Percentiles rank a stretch among this genome's conserved stretches.
Evolutionary conservation across 2,797 vertebrate species (phyloP).

Genomic region (Vipera ursinii): DNA sequence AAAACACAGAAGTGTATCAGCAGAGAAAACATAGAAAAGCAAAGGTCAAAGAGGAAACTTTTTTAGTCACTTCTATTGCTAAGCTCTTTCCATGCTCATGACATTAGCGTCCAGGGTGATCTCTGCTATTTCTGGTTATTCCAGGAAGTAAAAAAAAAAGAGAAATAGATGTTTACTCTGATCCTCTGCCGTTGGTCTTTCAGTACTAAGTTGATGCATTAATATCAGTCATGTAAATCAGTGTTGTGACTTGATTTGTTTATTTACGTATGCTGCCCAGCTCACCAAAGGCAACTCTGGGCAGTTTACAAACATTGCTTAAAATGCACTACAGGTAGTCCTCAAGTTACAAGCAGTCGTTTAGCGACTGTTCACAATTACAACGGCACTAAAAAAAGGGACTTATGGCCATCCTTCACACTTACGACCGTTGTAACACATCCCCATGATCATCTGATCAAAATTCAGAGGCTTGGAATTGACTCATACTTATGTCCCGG

Average conservation of each 20-base stretch:
- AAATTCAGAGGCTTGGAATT: neutral
- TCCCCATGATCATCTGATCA: neutral
- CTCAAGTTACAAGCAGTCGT: too few species aligned
- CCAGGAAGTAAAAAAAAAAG: neutral
- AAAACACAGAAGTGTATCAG: neutral
- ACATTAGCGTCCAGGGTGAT: neutral
- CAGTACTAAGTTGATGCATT: neutral
- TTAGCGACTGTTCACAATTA: neutral
- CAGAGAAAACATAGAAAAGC: neutral
- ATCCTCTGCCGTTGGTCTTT: neutral
- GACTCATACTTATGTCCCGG: neutral
- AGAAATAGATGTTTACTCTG: neutral
- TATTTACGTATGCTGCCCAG: neutral
- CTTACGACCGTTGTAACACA: neutral
- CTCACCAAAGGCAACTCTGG: neutral
- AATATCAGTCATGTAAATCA: neutral
- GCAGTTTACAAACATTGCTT: neutral
- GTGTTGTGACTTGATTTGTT: neutral
- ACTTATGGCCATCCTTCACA: neutral
- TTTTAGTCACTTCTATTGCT: neutral
- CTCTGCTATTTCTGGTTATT: neutral
- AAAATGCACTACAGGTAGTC: neutral
- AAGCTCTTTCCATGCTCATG: neutral
- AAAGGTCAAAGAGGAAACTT: neutral
- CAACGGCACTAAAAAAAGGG: neutral